Base-by-base conservation (phyloP, 2,113 vertebrate genomes). In the Pandion haliaetus region DNA sequence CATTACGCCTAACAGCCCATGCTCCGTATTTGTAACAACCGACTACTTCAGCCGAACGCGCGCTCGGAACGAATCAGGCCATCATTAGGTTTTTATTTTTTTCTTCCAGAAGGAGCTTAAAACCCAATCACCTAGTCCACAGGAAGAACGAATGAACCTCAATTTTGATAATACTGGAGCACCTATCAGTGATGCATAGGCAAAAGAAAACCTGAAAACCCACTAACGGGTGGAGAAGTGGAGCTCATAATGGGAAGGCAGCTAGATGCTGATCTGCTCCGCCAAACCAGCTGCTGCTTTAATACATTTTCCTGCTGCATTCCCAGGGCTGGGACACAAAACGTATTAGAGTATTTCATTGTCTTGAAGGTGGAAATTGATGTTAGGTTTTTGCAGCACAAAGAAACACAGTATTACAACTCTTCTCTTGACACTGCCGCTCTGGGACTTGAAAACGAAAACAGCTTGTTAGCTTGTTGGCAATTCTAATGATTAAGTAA, bases 1-100 rank as follows among this genome's bases (percentile, higher is more conserved):
- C 96, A 94, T 94, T 96, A 94, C 38, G 44, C 89, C 96, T 40
- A 91, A 78, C 86, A 95, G 96, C 58, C 76, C 18, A 1, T 25
- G 79, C 79, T 88, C 94, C 36, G 21, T 52, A 24, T 63, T 83
- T 72, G 36, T 49, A 92, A 82, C 95, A 90, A 84, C 61, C 34
- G 1, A 74, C 92, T 81, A 40, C 88, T 82, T 36, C 65, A 55
- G 65, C 76, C 57, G 34, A 83, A 66, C 63, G 4, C 6, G 5
- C 5, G 1, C 77, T 57, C 5, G 3, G 72, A 94, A 84, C 63
- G 77, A 78, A 93, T 72, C 88, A 94, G 61, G 61, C 59, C 81
- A n/a, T 32, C 80, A 65, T 76, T 70, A 71, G 29, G 36, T 14
- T 28, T 49, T 69, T 18, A n/a, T 9, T 32, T 85, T 85, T 55